These are phyloP conservation scores for Arctocebus calabarensis DNA, from an alignment of 2,797 vertebrate genomes.

Conservation along the genomic window DNA sequence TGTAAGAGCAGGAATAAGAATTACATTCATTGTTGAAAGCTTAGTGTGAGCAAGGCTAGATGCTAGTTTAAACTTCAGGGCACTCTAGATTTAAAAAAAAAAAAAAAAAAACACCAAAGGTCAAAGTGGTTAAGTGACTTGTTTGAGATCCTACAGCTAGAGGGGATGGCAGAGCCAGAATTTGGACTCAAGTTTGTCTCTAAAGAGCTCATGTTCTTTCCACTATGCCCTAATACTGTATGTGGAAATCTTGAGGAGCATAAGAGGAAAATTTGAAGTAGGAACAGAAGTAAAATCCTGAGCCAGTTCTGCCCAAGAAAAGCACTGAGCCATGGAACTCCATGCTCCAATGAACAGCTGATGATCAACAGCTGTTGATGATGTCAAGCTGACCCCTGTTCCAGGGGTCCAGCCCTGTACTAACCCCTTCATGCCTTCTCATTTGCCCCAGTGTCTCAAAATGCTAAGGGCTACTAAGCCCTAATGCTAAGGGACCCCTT, in stretches of 20 bases:
- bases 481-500: not conserved
- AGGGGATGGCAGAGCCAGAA: not conserved
- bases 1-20: not conserved
- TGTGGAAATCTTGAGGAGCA: not conserved
- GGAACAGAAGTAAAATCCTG: slow-evolving; percentile 42
- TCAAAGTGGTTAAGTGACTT: not conserved
- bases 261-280: not conserved
- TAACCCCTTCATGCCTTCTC: not conserved
- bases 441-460: not conserved
- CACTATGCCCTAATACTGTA: not conserved
- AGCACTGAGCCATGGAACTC: not conserved
- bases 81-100: not conserved
- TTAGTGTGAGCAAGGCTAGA: slow-evolving; percentile 42
- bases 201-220: slow-evolving; percentile 14
- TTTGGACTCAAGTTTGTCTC: not conserved
- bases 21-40: slow-evolving; percentile 40
- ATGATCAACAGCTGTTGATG: not conserved
- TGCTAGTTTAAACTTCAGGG: slow-evolving; percentile 25
- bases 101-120: not conserved
- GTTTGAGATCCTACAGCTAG: slow-evolving; percentile 12
- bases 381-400: not conserved
- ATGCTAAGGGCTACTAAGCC: not conserved
- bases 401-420: not conserved
- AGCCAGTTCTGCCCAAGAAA: slow-evolving; percentile 21
- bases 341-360: not conserved